A percentile compares a stretch with the other conserved stretches of the same genome.
phyloP scores from a whole-genome alignment of 2,113 vertebrate genomes.

The Microcebus ravelobensis region DNA sequence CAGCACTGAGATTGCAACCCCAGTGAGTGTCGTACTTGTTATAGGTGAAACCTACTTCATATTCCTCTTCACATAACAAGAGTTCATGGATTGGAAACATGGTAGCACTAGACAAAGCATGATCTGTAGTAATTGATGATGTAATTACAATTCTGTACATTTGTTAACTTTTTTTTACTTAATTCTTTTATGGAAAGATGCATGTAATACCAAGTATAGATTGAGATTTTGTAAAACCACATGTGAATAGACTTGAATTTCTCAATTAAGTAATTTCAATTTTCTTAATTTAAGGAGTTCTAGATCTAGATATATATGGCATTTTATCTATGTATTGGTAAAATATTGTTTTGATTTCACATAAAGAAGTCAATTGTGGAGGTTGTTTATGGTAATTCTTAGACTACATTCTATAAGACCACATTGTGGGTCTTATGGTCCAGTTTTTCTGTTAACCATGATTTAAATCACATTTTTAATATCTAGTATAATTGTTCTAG shows the following conservation, averaged over 20 bases:
- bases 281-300: not conserved
- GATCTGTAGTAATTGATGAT: not conserved
- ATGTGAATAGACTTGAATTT: not conserved
- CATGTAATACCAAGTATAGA: not conserved
- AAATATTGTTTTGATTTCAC: not conserved
- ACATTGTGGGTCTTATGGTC: not conserved
- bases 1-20: not conserved
- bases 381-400: not conserved
- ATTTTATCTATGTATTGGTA: not conserved
- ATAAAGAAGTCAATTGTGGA: not conserved
- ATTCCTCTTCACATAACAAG: not conserved
- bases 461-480: conserved; percentile 1
- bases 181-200: not conserved
- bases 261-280: not conserved
- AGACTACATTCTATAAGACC: not conserved
- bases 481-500: not conserved
- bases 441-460: not conserved
- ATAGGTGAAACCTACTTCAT: not conserved
- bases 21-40: not conserved
- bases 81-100: not conserved
- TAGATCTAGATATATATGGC: not conserved
- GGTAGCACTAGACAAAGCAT: not conserved
- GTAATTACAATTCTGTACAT: not conserved
- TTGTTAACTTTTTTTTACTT: not conserved
- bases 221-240: not conserved